These are phyloP conservation scores for Caenorhabditis sp. DNA, from an alignment of 2,888 invertebrate genomes.

Conservation along the genomic window DNA sequence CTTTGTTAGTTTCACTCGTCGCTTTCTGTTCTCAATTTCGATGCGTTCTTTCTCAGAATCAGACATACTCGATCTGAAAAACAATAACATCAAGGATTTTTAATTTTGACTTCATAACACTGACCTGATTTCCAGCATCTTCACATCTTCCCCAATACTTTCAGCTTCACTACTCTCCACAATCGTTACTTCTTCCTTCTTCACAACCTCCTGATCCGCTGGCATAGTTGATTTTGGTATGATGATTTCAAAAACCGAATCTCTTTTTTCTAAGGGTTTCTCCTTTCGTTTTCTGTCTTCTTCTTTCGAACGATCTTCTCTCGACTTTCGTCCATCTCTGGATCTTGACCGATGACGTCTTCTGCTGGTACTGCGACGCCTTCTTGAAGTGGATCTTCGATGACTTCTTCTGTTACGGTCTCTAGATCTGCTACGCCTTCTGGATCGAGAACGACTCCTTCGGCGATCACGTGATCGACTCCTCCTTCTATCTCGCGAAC, in stretches of 20 bases:
- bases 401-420: slow-evolving; percentile 22
- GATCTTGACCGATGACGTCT: slow-evolving; percentile 41
- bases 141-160: slow-evolving; percentile 37
- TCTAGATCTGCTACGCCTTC: slow-evolving; percentile 38
- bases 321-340: slow-evolving; percentile 15
- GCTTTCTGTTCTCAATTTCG: slow-evolving; percentile 80
- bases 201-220: slow-evolving; percentile 10
- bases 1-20: slow-evolving; percentile 77
- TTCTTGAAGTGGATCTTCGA: slow-evolving; percentile 9
- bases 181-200: slow-evolving; percentile 22
- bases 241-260: not conserved
- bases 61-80: slow-evolving; percentile 78
- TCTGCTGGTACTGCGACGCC: slow-evolving; percentile 27
- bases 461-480: slow-evolving; percentile 28
- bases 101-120: not conserved
- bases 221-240: not conserved
- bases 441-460: slow-evolving; percentile 37
- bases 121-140: slow-evolving; percentile 65
- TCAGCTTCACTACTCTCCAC: slow-evolving; percentile 47
- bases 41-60: slow-evolving; percentile 80
- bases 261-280: not conserved
- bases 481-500: slow-evolving; percentile 19
- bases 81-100: slow-evolving; percentile 1
- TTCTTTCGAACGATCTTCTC: slow-evolving; percentile 18
- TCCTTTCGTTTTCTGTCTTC: slow-evolving; percentile 6